Conservation (phyloP, 2,797 vertebrate species). For the Spea hammondii region DNA sequence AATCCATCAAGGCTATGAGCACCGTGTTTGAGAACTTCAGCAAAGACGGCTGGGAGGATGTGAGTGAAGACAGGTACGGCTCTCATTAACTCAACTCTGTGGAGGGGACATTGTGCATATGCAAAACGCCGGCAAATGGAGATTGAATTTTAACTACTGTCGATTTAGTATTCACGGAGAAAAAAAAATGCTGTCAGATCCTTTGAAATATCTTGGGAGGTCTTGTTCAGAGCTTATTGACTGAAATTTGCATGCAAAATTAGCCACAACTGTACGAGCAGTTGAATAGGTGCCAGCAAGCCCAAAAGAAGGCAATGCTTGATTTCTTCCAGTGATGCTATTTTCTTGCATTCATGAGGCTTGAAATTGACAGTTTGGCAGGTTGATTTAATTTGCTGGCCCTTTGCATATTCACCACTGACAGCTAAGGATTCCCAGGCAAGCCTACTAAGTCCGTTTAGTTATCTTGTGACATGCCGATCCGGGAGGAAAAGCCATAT, state of each 20-base stretch:
- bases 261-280: constrained; percentile 93
- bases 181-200: constrained; percentile 90
- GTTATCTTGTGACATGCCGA: constrained; percentile 88
- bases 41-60: constrained; percentile 96
- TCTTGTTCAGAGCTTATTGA: constrained; percentile 99
- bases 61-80: constrained; percentile 88
- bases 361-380: constrained; percentile 99
- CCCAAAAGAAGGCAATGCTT: constrained; percentile 90
- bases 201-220: constrained; percentile 99
- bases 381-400: constrained; percentile 99
- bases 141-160: constrained; percentile 98
- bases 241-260: constrained; percentile 99
- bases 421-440: constrained; percentile 91
- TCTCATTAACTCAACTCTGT: constrained; percentile 89
- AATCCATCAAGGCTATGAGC: constrained; percentile 85
- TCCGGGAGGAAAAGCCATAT: constrained; percentile 77
- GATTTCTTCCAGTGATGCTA: constrained; percentile 95
- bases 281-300: constrained; percentile 96
- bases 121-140: constrained; percentile 92
- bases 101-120: constrained; percentile 91
- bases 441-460: constrained; percentile 85
- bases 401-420: constrained; percentile 97
- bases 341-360: constrained; percentile 95
- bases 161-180: constrained; percentile 93
- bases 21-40: constrained; percentile 79